phyloP scores from a whole-genome alignment of 2,888 invertebrate species.

The Caenorhabditis macrosperma region DNA sequence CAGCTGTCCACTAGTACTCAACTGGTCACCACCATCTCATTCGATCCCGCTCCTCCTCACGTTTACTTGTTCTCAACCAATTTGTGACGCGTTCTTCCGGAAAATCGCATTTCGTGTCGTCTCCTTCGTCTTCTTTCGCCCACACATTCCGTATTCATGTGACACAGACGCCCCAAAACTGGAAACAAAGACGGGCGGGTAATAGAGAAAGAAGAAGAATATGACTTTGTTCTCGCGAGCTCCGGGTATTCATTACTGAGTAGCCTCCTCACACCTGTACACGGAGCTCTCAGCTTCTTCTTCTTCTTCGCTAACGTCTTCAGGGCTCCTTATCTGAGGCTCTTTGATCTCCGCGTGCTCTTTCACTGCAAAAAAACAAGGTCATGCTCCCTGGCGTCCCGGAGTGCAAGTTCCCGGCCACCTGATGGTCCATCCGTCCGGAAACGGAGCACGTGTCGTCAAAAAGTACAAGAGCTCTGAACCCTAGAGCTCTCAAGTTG shows the following conservation, averaged over 20 bases:
- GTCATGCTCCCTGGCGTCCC: neutral
- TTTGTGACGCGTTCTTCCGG: slow-evolving; percentile 23
- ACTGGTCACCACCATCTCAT: slow-evolving; percentile 9
- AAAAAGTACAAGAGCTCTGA: slow-evolving; percentile 6
- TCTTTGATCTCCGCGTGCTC: neutral
- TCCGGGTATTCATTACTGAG: neutral
- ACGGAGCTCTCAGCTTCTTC: too few species aligned
- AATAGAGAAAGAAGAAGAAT: neutral
- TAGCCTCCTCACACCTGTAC: too few species aligned
- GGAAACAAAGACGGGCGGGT: neutral
- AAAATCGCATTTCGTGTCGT: slow-evolving; percentile 29
- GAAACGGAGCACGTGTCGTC: neutral
- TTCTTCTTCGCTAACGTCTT: too few species aligned
- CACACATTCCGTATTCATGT: slow-evolving; percentile 27
- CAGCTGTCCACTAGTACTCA: slow-evolving; percentile 30
- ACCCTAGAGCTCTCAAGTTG: neutral
- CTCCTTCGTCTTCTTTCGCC: neutral
- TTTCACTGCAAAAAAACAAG: neutral
- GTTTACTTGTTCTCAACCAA: slow-evolving; percentile 16
- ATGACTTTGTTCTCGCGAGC: neutral
- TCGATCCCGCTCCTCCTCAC: neutral
- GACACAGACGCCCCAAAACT: neutral
- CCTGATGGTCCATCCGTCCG: neutral
- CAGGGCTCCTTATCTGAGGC: too few species aligned
- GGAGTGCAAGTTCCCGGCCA: too few species aligned